phyloP scores from a whole-genome alignment of 2,888 invertebrate species.

The Charanyca ferruginea region DNA sequence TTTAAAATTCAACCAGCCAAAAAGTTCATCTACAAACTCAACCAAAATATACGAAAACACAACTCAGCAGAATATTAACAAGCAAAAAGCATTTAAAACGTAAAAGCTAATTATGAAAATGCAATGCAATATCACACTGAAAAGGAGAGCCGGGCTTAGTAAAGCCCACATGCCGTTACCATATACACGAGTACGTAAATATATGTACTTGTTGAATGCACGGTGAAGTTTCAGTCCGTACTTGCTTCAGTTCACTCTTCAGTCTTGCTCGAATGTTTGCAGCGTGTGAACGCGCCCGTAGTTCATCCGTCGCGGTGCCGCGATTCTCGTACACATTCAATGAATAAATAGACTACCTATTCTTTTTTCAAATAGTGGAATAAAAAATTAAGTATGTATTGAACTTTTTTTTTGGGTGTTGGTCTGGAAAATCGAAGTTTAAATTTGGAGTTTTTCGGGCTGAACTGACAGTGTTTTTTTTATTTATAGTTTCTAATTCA shows the following conservation, averaged over 20 bases:
- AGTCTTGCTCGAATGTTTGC: constrained; percentile 69
- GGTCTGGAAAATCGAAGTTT: neutral
- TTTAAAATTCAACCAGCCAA: neutral
- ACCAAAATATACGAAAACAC: constrained; percentile 4
- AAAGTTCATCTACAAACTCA: constrained; percentile 11
- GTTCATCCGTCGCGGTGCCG: constrained; percentile 21
- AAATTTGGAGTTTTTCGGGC: neutral
- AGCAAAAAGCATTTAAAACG: constrained; percentile 25
- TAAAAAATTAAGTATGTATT: constrained; percentile 2
- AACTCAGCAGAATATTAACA: constrained; percentile 14
- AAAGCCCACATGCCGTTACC: constrained; percentile 42
- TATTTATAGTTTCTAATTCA: neutral
- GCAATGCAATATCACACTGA: constrained; percentile 33
- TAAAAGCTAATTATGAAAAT: constrained; percentile 43
- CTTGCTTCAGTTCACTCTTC: constrained; percentile 63
- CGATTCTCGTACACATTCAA: constrained; percentile 34
- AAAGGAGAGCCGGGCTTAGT: constrained; percentile 35
- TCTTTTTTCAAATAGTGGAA: neutral
- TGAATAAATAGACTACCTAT: neutral
- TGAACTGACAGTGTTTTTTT: constrained; percentile 7
- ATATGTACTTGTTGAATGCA: constrained; percentile 79
- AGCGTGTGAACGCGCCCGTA: constrained; percentile 57
- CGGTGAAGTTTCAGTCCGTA: constrained; percentile 63
- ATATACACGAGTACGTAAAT: constrained; percentile 48
- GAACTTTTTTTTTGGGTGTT: constrained; percentile 8